These are phyloP conservation scores for Caenorhabditis elegans DNA, from an alignment of 1,140 invertebrate genomes.

Conservation along the genomic window DNA sequence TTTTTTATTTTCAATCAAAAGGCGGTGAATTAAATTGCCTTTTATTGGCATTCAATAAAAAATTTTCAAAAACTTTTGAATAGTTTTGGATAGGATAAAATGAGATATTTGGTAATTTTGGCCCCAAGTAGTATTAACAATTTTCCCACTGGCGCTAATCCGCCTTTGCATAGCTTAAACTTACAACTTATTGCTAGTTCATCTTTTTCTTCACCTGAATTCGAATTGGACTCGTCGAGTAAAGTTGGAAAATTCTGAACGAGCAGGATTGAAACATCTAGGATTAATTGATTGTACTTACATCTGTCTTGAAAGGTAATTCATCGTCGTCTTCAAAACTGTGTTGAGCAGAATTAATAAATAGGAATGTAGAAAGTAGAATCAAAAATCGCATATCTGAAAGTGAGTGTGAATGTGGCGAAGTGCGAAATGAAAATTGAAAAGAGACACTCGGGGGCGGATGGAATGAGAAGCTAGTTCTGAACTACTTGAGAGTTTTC, in stretches of 20 bases:
- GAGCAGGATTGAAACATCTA: too few species aligned
- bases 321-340: conserved; percentile 3
- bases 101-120: too few species aligned
- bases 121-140: too few species aligned
- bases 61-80: too few species aligned
- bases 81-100: too few species aligned
- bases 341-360: not conserved
- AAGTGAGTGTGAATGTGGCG: conserved; percentile 14
- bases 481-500: conserved; percentile 25
- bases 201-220: not conserved
- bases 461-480: conserved; percentile 29
- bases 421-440: conserved; percentile 27
- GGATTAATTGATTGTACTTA: not conserved
- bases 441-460: conserved; percentile 12
- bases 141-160: too few species aligned
- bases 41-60: too few species aligned
- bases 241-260: not conserved
- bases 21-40: too few species aligned
- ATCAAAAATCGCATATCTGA: conserved; percentile 27
- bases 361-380: not conserved
- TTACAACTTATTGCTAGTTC: not conserved
- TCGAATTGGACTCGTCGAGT: not conserved
- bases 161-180: too few species aligned
- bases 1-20: too few species aligned
- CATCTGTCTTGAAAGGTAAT: conserved; percentile 2